Base-by-base conservation (phyloP, 2,888 invertebrate species). In the Minunthozetes semirufus region DNA sequence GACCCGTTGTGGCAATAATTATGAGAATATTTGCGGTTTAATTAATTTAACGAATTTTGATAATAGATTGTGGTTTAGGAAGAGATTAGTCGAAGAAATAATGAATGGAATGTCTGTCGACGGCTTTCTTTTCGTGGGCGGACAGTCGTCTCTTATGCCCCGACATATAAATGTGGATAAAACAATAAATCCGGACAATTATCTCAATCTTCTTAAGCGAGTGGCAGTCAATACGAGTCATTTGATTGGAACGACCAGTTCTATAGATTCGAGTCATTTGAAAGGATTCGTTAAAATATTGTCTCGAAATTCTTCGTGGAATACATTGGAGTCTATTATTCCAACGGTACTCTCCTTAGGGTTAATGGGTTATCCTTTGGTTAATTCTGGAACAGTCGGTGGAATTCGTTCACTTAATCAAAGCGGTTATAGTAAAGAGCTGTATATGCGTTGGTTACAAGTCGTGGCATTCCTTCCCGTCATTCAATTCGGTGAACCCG, bases 311-410 rank as follows among this genome's bases (percentile, higher is more conserved):
- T 92, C 94, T 0, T 89, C 90, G 0, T 97, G 97, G 97, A 88
- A 89, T 72, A 78, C 80, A 61, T 84, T 94, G 22, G 87, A 88
- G 77, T 87, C 89, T 11, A 88, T 96, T 0, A 90, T 97, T 79
- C 93, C 95, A 0, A 91, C 93, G 9, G 89, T 93, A 75, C 83
- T 94, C 27, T 91, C 90, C 0, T 90, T 95, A 79, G 94, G 95
- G 0, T 87, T 95, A 27, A 88, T 93, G 72, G 97, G 97, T 0
- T 96, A 91, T 83, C 94, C 94, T 0, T 95, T 95, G 80, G 87
- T 95, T 61, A 89, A 96, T 85, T 93, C 95, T 0, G 95, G 96
- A 0, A 91, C 94, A 5, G 92, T 97, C 0, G 97, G 97, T 0
- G 97, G 94, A 0, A 93, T 94, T 73, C 72, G 76, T 79, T 29